These are phyloP conservation scores for Hermetia illucens DNA, from an alignment of 1,140 invertebrate genomes.

Conservation along the genomic window DNA sequence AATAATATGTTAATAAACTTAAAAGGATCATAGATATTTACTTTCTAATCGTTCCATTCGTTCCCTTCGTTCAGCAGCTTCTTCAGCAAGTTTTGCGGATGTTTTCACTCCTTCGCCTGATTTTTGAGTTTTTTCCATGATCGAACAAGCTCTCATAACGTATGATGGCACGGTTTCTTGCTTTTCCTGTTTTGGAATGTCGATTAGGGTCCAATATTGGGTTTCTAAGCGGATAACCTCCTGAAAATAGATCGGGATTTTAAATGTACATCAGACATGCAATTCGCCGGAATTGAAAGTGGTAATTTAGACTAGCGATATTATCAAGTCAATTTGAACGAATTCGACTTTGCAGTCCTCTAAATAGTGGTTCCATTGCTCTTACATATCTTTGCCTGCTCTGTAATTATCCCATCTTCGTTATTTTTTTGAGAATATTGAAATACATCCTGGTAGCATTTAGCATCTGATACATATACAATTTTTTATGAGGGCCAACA, in stretches of 20 bases:
- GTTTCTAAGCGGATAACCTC: constrained; percentile 85
- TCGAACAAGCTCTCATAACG: constrained; percentile 74
- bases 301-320: too few relatives aligned
- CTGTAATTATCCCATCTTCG: too few relatives aligned
- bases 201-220: constrained; percentile 84
- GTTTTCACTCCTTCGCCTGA: constrained; percentile 79
- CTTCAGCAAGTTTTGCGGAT: constrained; percentile 63
- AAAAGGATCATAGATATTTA: constrained; percentile 26
- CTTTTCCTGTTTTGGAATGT: constrained; percentile 77
- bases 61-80: constrained; percentile 66
- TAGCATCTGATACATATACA: too few relatives aligned
- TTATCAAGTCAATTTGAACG: too few relatives aligned
- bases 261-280: too few relatives aligned
- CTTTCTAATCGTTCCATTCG: constrained; percentile 73
- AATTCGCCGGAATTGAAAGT: too few relatives aligned
- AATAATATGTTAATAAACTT: constrained; percentile 5
- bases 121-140: constrained; percentile 82
- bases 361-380: too few relatives aligned
- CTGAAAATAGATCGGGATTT: constrained; percentile 35
- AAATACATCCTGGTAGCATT: too few relatives aligned
- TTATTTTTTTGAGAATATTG: too few relatives aligned
- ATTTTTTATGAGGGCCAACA: too few relatives aligned
- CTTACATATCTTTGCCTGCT: too few relatives aligned
- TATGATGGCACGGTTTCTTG: constrained; percentile 82
- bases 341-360: too few relatives aligned